phyloP scores from a whole-genome alignment of 1,140 invertebrate genomes.

The Chelonus insularis region DNA sequence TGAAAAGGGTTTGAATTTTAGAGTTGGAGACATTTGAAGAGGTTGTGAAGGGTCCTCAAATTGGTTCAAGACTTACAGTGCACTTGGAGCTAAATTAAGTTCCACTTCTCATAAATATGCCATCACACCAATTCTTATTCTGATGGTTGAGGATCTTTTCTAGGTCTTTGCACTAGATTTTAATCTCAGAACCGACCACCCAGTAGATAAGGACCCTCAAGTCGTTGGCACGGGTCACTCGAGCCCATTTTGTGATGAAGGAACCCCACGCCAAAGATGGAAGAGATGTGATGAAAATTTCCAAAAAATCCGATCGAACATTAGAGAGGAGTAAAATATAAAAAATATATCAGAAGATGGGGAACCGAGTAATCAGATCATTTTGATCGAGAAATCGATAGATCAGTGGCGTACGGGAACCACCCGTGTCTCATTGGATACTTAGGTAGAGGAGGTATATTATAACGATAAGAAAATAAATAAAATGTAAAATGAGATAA shows the following conservation, averaged over 20 bases:
- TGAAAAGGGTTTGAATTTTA: conserved; percentile 1
- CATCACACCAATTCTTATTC: conserved; percentile 28
- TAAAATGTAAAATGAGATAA: conserved; percentile 8
- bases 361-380: conserved; percentile 27
- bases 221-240: background rate
- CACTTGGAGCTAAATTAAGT: conserved; percentile 58
- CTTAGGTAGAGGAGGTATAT: conserved; percentile 9
- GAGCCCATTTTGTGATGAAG: background rate
- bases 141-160: background rate
- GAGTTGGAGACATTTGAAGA: conserved; percentile 5
- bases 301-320: conserved; percentile 10
- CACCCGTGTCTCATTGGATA: conserved; percentile 27
- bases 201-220: background rate
- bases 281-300: background rate
- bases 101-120: conserved; percentile 51
- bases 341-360: conserved; percentile 6
- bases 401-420: too few species aligned
- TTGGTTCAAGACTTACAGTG: conserved; percentile 29
- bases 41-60: conserved; percentile 51
- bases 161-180: background rate
- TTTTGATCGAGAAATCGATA: conserved; percentile 25
- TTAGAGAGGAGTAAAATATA: background rate
- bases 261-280: background rate
- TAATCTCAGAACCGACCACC: background rate
- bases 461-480: conserved; percentile 14